Evolutionary conservation across 2,888 invertebrate species (phyloP).

Genomic region (Pristionchus maxplancki): DNA sequence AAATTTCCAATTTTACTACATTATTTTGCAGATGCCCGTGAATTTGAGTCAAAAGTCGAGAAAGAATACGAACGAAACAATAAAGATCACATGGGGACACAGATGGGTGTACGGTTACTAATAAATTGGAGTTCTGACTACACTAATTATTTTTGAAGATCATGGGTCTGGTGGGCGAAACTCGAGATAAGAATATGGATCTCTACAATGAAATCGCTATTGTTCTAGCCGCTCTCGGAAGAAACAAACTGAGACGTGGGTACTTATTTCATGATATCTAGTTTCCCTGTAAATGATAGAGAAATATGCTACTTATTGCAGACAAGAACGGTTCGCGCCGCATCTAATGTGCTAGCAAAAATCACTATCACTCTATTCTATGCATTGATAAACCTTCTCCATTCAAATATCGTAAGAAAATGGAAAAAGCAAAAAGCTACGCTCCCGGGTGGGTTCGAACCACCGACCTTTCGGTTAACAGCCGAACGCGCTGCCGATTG

Average conservation of each 20-base stretch:
- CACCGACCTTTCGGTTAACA: slow-evolving; percentile 81
- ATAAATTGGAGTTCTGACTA: no score
- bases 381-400: no score
- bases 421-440: slow-evolving; percentile 9
- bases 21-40: not conserved
- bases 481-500: slow-evolving; percentile 66
- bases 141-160: not conserved
- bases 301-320: no score
- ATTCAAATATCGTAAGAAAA: no score
- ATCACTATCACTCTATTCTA: no score
- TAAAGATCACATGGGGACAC: not conserved
- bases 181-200: not conserved
- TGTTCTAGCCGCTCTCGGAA: not conserved
- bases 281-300: no score
- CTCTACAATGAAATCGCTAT: slow-evolving; percentile 17
- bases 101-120: not conserved
- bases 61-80: not conserved
- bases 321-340: not conserved
- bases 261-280: no score
- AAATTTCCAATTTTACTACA: not conserved
- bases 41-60: slow-evolving; percentile 24
- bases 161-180: not conserved
- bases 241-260: slow-evolving; percentile 21
- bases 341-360: no score
- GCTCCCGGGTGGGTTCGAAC: slow-evolving; percentile 91